Conservation (phyloP, 2,888 invertebrate species). For the Patella depressa region DNA sequence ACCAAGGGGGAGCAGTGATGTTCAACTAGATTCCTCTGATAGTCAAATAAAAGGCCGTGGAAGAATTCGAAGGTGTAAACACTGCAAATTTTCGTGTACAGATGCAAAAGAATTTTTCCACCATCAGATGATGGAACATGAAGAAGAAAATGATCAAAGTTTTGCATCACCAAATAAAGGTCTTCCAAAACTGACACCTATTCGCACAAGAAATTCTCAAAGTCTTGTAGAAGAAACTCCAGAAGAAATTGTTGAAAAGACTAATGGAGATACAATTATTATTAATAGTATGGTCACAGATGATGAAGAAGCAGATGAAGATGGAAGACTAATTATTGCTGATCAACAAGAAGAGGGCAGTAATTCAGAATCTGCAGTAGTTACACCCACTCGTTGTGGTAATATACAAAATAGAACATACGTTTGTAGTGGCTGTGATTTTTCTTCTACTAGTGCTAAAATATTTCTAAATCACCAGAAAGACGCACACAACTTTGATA, state of each 20-base stretch:
- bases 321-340: constrained; percentile 50
- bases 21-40: constrained; percentile 11
- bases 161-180: constrained; percentile 3
- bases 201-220: background rate
- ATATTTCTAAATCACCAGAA: constrained; percentile 58
- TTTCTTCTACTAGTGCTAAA: constrained; percentile 55
- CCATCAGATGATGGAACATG: constrained; percentile 57
- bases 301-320: constrained; percentile 51
- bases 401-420: constrained; percentile 61
- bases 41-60: constrained; percentile 37
- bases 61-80: constrained; percentile 57
- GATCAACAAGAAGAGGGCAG: constrained; percentile 33
- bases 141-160: constrained; percentile 42
- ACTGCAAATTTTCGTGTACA: constrained; percentile 59
- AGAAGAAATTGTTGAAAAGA: constrained; percentile 25
- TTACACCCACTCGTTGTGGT: constrained; percentile 48
- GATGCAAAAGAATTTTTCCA: constrained; percentile 58
- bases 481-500: constrained; percentile 55
- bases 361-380: constrained; percentile 12
- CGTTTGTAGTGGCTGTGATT: constrained; percentile 53
- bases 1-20: constrained; percentile 4
- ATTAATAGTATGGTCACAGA: constrained; percentile 15
- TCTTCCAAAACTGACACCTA: constrained; percentile 14
- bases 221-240: background rate
- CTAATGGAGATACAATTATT: constrained; percentile 21